Evolutionary conservation across 2,888 invertebrate species (phyloP).

Genomic region (Xylota sylvarum): DNA sequence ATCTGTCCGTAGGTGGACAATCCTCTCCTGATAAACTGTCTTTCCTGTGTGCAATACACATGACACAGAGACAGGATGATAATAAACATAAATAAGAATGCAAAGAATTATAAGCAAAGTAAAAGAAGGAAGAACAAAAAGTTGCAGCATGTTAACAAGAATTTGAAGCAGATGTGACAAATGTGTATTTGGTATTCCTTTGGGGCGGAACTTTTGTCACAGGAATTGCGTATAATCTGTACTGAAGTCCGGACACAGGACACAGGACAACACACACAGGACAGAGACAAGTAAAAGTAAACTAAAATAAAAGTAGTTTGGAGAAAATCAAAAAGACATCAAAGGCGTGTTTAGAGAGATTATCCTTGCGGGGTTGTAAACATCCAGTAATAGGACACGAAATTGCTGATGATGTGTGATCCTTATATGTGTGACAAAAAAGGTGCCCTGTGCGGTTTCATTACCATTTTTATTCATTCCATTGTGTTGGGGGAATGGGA

Average conservation of each 20-base stretch:
- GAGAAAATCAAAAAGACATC: constrained; percentile 72
- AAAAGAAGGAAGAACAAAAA: constrained; percentile 77
- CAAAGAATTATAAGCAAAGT: constrained; percentile 44
- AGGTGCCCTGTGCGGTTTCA: constrained; percentile 63
- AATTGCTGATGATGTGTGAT: constrained; percentile 71
- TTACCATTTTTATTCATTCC: constrained; percentile 63
- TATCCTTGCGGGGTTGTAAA: constrained; percentile 28
- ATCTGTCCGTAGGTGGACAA: constrained; percentile 40
- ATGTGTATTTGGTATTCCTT: constrained; percentile 56
- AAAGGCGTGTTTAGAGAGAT: constrained; percentile 55
- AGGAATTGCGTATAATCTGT: constrained; percentile 58
- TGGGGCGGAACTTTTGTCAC: constrained; percentile 37
- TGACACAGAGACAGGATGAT: constrained; percentile 58
- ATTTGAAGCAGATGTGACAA: constrained; percentile 73
- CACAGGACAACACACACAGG: neutral
- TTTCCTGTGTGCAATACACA: constrained; percentile 56
- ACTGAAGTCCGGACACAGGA: constrained; percentile 17
- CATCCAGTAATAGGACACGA: constrained; percentile 30
- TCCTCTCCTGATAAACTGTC: constrained; percentile 66
- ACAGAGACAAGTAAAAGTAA: constrained; percentile 39
- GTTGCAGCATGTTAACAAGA: constrained; percentile 70
- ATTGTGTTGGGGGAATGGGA: neutral
- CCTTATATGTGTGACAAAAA: constrained; percentile 54
- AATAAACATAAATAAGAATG: constrained; percentile 78
- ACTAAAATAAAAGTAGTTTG: constrained; percentile 48